Percentiles rank a stretch among this genome's conserved stretches.
phyloP scores from a whole-genome alignment of 2,113 vertebrate genomes.

The Carollia perspicillata region DNA sequence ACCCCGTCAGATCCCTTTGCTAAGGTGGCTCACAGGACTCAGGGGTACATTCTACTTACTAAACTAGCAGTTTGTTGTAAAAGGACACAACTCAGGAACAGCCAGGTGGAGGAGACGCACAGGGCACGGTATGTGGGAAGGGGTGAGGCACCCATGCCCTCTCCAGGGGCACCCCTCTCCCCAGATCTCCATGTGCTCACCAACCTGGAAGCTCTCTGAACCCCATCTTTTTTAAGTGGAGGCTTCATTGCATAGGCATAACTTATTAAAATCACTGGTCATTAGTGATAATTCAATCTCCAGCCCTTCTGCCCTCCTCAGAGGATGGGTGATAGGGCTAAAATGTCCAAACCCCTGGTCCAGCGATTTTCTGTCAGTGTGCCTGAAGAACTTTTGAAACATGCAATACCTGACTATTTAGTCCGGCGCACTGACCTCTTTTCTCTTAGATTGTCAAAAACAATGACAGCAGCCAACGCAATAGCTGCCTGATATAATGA shows the following conservation, averaged over 20 bases:
- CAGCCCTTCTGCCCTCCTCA: neutral
- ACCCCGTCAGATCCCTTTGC: neutral
- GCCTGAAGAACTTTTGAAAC: too few relatives aligned
- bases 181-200: too few relatives aligned
- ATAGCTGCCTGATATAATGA: too few relatives aligned
- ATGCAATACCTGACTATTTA: too few relatives aligned
- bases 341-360: neutral
- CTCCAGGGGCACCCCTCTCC: too few relatives aligned
- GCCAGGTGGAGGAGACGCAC: neutral
- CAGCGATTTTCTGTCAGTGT: neutral
- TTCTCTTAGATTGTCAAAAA: too few relatives aligned
- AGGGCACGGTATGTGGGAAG: neutral
- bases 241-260: neutral
- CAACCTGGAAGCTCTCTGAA: too few relatives aligned
- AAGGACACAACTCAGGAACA: neutral
- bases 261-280: neutral
- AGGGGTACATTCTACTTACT: neutral
- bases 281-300: neutral
- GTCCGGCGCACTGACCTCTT: too few relatives aligned
- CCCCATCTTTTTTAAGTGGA: too few relatives aligned
- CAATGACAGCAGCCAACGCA: too few relatives aligned
- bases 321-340: neutral
- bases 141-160: neutral
- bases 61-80: neutral
- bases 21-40: neutral